Percentiles rank a stretch among this genome's conserved stretches.
These are phyloP conservation scores for Ciconia boyciana DNA, from an alignment of 2,113 vertebrate species.

Conservation along the genomic window DNA sequence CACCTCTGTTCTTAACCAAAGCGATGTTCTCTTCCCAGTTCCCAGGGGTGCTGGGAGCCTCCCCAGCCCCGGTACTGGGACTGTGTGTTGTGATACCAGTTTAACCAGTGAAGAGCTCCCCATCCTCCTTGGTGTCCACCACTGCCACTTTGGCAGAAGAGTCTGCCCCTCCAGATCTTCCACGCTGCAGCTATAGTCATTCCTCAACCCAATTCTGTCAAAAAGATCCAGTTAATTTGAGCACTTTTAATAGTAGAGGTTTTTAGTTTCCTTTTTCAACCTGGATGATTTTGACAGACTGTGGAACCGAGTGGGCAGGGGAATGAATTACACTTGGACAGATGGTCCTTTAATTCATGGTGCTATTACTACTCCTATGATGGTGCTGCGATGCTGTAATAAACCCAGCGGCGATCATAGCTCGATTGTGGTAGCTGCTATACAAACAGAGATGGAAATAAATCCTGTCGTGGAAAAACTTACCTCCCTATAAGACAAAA, in stretches of 20 bases:
- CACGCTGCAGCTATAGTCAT: neutral
- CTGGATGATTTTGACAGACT: conserved; percentile 54
- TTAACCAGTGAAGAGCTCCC: neutral
- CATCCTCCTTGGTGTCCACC: accelerated
- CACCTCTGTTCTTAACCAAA: neutral
- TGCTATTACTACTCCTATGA: neutral
- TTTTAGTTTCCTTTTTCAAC: neutral
- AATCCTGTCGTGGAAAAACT: neutral
- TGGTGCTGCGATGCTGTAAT: neutral
- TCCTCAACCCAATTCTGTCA: conserved; percentile 51
- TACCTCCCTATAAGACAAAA: neutral
- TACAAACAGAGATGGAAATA: neutral
- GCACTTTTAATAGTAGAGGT: neutral
- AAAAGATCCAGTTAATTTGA: neutral
- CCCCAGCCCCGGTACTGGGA: neutral
- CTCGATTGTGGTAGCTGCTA: neutral
- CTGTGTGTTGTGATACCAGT: neutral
- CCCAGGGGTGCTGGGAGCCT: neutral
- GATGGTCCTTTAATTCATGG: conserved; percentile 10
- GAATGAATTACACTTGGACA: conserved; percentile 29
- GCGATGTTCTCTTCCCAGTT: neutral
- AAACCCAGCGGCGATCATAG: neutral
- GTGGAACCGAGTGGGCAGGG: conserved; percentile 43
- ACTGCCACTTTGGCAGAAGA: neutral
- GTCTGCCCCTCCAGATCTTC: neutral